These are phyloP conservation scores for Leptinotarsa texana DNA, from an alignment of 1,140 invertebrate species.

Conservation along the genomic window DNA sequence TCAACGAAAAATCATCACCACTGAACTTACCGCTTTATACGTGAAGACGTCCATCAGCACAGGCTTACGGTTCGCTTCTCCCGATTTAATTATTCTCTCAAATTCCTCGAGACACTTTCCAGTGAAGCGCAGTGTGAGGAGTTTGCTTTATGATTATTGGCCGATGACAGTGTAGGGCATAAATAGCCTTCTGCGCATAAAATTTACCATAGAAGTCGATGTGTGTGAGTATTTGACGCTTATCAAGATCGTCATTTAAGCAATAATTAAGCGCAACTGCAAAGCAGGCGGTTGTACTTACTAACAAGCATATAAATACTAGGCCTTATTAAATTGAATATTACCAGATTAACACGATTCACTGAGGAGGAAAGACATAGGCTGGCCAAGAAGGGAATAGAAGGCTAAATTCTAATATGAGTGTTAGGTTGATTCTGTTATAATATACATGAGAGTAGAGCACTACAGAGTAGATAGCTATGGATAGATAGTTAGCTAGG, in stretches of 20 bases:
- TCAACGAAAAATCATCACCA: too few relatives aligned
- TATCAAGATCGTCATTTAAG: slow-evolving; percentile 24
- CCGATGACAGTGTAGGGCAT: slow-evolving; percentile 20
- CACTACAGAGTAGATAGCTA: too few relatives aligned
- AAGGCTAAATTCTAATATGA: too few relatives aligned
- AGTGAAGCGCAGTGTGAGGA: slow-evolving; percentile 13
- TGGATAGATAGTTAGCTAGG: too few relatives aligned
- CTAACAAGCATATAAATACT: slow-evolving; percentile 24
- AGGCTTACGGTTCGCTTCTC: background rate
- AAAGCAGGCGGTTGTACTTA: slow-evolving; percentile 12
- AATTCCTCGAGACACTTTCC: slow-evolving; percentile 2
- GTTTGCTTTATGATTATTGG: slow-evolving; percentile 20
- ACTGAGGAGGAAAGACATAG: background rate
- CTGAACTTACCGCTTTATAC: background rate
- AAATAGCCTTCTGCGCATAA: slow-evolving; percentile 20
- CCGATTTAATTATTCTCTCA: background rate
- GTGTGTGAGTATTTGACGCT: slow-evolving; percentile 12
- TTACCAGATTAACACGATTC: slow-evolving; percentile 17
- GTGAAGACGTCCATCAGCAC: background rate
- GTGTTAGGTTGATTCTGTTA: too few relatives aligned
- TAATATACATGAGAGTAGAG: too few relatives aligned
- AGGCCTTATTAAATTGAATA: slow-evolving; percentile 21
- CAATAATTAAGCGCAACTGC: slow-evolving; percentile 22
- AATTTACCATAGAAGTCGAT: slow-evolving; percentile 18
- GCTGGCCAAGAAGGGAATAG: too few relatives aligned